Base-by-base conservation (phyloP, 2,888 invertebrate genomes). In the Nephrotoma appendiculata region DNA sequence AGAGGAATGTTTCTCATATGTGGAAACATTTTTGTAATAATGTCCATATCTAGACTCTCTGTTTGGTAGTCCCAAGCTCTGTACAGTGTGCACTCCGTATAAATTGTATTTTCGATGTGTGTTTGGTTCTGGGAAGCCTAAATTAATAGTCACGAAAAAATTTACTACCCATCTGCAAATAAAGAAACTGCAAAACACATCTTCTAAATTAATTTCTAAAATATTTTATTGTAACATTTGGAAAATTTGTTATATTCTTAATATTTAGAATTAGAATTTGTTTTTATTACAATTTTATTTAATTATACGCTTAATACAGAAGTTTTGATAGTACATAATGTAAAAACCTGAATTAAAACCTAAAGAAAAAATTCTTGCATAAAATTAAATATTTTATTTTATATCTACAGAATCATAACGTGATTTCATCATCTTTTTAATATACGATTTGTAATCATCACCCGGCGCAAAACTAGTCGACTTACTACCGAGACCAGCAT, bases 401-500 rank as follows among this genome's bases (percentile, higher is more conserved):
- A 89, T 88, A 87, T 89, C 91, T 6, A 90, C 91, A 87, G 90
- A 91, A 44, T 92, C 91, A 88, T 92, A 92, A 86, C 92, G 90
- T 42, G 90, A 89, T 88, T 92, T 92, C 92, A 92, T 92, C 92
- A 92, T 92, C 87, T 91, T 91, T 88, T 92, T 92, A 19, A 92
- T 92, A 87, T 92, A 92, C 0, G 91, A 90, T 88, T 92, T 92
- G 87, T 92, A 92, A 88, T 92, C 91, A 88, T 91, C 91, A 2
- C 91, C 90, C 41, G 91, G 91, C 6, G 89, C 89, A 87, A 91
- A 89, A 4, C 88, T 89, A 31, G 89, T 88, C 0, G 89, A 86
- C 90, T 96, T 96, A 87, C 96, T 96, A 0, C 98, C 98, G 48
- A 99, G 92, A 0, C 99, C 99, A 3, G 97, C 97, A 31, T 96